Evolutionary conservation across 2,797 vertebrate genomes (phyloP).

Genomic region (Scomberomorus guttatus): DNA sequence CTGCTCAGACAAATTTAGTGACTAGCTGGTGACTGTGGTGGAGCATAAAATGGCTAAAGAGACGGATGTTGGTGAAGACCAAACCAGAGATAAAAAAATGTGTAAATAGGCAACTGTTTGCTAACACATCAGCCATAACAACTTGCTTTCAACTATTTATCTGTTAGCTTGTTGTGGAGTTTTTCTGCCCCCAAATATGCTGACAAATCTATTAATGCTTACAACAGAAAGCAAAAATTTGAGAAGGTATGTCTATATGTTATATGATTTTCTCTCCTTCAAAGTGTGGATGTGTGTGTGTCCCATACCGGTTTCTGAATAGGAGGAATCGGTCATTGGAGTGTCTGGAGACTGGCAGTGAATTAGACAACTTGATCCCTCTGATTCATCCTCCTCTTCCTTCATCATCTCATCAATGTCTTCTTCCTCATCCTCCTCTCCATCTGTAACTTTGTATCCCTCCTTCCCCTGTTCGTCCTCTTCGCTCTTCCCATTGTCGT

Average conservation of each 20-base stretch:
- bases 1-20: too few species aligned
- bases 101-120: too few species aligned
- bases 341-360: conserved; percentile 79
- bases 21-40: too few species aligned
- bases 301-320: conserved; percentile 79
- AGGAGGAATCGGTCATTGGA: conserved; percentile 81
- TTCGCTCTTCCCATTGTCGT: conserved; percentile 55
- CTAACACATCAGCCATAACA: too few species aligned
- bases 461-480: conserved; percentile 38
- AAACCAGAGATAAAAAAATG: too few species aligned
- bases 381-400: conserved; percentile 75
- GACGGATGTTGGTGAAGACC: too few species aligned
- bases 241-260: background rate
- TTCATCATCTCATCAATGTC: conserved; percentile 79
- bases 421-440: conserved; percentile 67
- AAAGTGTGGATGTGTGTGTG: background rate
- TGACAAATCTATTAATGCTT: too few species aligned
- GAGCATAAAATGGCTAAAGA: too few species aligned
- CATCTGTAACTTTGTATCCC: conserved; percentile 10
- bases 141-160: too few species aligned
- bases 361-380: conserved; percentile 66
- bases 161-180: too few species aligned
- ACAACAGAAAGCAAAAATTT: background rate
- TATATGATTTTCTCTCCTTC: background rate
- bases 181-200: too few species aligned